phyloP scores from a whole-genome alignment of 2,113 vertebrate genomes.

The Melanerpes formicivorus region DNA sequence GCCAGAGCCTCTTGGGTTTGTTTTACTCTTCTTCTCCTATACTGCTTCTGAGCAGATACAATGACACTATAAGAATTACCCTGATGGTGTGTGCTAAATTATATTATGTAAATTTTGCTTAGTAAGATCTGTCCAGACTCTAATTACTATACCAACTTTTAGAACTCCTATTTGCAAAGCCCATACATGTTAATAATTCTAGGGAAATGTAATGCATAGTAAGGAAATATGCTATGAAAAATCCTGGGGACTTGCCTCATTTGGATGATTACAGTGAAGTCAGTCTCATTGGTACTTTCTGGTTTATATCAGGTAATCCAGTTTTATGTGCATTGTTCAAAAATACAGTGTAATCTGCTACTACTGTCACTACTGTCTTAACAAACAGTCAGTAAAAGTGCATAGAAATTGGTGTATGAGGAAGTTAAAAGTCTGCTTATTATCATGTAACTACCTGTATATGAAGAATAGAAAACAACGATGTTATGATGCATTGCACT shows the following conservation, averaged over 20 bases:
- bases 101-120: neutral
- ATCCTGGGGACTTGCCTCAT: neutral
- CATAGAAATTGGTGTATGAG: neutral
- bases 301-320: neutral
- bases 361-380: neutral
- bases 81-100: neutral
- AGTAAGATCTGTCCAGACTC: neutral
- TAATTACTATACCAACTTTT: neutral
- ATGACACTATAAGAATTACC: neutral
- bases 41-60: neutral
- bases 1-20: slow-evolving; percentile 1
- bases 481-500: neutral
- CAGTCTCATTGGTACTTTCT: neutral
- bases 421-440: neutral
- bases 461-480: neutral
- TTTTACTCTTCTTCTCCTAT: neutral
- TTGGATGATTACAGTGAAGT: neutral
- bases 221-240: neutral
- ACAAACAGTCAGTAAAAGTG: neutral
- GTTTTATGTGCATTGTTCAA: neutral
- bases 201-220: neutral
- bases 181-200: neutral
- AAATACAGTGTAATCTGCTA: neutral
- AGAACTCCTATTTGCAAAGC: neutral
- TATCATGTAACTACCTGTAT: neutral